These are phyloP conservation scores for Chiridota heheva DNA, from an alignment of 35 echinoderm and acorn worm species.

Conservation along the genomic window DNA sequence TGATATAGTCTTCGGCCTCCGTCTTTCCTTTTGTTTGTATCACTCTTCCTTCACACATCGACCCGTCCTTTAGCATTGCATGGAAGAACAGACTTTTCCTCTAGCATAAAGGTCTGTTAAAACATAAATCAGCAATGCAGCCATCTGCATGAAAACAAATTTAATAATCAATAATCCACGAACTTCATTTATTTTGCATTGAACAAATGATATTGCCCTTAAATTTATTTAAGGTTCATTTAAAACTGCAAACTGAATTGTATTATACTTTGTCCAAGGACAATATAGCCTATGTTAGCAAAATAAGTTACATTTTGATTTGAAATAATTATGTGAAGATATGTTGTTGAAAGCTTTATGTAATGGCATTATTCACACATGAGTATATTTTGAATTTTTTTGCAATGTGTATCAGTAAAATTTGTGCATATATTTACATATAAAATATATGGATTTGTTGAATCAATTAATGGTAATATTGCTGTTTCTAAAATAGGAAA, in stretches of 20 bases:
- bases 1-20: neutral
- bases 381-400: neutral
- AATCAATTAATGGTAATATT: neutral
- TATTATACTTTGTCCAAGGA: slow-evolving; percentile 42
- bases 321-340: neutral
- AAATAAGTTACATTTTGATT: neutral
- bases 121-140: neutral
- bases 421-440: neutral
- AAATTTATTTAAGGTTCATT: neutral
- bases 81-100: neutral
- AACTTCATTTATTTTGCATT: neutral
- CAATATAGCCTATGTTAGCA: slow-evolving; percentile 20
- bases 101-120: neutral
- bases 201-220: neutral
- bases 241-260: slow-evolving; percentile 11
- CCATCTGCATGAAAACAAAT: neutral
- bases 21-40: neutral
- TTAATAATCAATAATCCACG: neutral
- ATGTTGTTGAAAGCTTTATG: neutral
- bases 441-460: neutral
- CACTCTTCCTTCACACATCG: neutral
- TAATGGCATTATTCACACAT: neutral
- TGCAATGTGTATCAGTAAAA: slow-evolving; percentile 15
- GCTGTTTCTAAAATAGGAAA: neutral
- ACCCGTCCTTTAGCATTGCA: neutral